Percentiles rank a stretch among this genome's conserved stretches.
Conservation (phyloP, 2,113 vertebrate species). For the Daubentonia madagascariensis region DNA sequence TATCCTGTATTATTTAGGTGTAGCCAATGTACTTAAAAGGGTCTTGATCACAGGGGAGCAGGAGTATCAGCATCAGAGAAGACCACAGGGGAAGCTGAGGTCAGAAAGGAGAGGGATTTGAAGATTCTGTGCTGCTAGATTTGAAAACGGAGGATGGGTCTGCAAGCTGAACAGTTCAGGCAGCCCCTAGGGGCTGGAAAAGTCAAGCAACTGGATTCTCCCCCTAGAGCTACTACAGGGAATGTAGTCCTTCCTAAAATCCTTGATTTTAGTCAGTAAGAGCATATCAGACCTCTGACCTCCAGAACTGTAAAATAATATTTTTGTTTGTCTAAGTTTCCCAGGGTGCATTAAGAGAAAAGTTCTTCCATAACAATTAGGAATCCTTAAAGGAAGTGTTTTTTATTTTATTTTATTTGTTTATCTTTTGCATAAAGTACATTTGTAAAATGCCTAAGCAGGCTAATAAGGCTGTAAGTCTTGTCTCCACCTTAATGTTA, state of each 20-base stretch:
- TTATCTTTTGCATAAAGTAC: background rate
- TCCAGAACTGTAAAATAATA: background rate
- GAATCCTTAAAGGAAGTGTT: background rate
- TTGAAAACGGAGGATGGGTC: background rate
- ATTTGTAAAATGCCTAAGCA: background rate
- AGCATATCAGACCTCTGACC: background rate
- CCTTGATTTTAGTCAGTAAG: background rate
- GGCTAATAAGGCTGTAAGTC: background rate
- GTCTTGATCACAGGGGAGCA: background rate
- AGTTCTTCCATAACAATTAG: background rate
- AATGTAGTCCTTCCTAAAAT: background rate
- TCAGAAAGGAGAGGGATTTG: background rate
- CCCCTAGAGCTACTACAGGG: background rate
- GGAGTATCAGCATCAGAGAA: background rate
- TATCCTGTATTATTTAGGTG: background rate
- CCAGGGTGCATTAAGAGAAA: background rate
- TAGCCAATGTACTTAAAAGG: background rate
- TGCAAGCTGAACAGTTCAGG: background rate
- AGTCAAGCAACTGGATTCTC: background rate
- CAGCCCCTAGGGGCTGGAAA: background rate
- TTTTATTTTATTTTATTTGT: background rate
- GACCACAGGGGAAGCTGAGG: background rate
- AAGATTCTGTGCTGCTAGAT: background rate
- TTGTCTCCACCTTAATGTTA: background rate
- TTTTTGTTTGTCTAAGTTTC: background rate